Conservation (phyloP, 2,113 vertebrate species). For the Calyptomena viridis region DNA sequence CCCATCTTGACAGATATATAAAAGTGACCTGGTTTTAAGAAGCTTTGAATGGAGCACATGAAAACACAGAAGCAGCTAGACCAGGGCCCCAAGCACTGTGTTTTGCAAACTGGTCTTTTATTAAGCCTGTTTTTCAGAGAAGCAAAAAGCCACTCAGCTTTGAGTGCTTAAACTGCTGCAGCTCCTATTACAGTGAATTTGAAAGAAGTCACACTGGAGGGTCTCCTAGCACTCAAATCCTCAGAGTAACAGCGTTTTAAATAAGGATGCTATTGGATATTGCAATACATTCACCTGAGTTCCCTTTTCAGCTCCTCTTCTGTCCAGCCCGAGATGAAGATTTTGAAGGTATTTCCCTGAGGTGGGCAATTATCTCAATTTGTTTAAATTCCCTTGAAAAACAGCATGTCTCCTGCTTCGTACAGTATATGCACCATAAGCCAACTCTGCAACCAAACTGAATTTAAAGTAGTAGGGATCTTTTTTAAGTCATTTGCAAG, state of each 20-base stretch:
- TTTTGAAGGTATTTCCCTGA: neutral
- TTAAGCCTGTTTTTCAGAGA: neutral
- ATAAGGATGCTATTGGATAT: neutral
- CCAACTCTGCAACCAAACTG: neutral
- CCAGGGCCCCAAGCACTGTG: neutral
- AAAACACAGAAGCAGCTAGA: neutral
- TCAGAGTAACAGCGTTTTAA: neutral
- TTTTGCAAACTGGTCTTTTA: neutral
- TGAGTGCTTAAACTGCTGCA: neutral
- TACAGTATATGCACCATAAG: rapidly evolving
- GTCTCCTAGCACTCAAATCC: neutral
- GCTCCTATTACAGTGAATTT: neutral
- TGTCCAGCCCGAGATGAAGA: neutral
- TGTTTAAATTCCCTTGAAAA: neutral
- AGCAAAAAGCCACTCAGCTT: neutral
- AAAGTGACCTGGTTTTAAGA: neutral
- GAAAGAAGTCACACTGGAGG: neutral
- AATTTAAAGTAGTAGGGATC: neutral
- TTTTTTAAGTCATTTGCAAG: neutral
- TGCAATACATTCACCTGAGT: neutral
- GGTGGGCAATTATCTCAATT: neutral
- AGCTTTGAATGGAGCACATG: neutral
- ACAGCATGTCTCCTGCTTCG: neutral
- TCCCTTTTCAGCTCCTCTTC: neutral
- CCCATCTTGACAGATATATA: neutral